phyloP scores from a whole-genome alignment of 2,797 vertebrate genomes.

The Lepus oiostolus region DNA sequence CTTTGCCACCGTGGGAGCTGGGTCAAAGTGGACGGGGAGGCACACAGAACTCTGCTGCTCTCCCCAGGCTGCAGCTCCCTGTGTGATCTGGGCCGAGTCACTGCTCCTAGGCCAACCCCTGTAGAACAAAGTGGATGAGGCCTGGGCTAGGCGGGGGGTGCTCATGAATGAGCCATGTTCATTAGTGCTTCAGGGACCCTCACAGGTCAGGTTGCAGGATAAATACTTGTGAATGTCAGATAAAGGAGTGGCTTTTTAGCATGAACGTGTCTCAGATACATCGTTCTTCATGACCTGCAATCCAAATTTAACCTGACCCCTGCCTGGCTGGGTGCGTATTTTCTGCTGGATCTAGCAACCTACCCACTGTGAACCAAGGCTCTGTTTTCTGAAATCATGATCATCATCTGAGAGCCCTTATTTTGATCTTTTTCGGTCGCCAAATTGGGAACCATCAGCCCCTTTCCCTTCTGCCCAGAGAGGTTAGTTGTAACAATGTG shows the following conservation, averaged over 20 bases:
- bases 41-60: conserved; percentile 13
- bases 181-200: background rate
- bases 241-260: conserved; percentile 2
- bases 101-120: background rate
- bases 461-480: background rate
- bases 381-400: conserved; percentile 35
- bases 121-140: background rate
- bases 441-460: background rate
- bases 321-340: background rate
- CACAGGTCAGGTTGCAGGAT: background rate
- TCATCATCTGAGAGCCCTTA: background rate
- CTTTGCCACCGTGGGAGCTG: background rate
- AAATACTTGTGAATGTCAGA: conserved; percentile 58
- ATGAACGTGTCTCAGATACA: background rate
- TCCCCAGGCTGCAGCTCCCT: background rate
- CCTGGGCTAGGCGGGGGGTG: background rate
- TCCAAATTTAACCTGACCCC: conserved; percentile 4
- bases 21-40: background rate
- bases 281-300: background rate
- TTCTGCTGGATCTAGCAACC: background rate
- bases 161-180: conserved; percentile 24
- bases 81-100: conserved; percentile 39
- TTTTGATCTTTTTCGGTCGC: background rate
- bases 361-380: background rate
- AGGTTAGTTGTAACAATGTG: background rate